Base-by-base conservation (phyloP, 1,140 invertebrate species). In the Pogonomyrmex barbatus region DNA sequence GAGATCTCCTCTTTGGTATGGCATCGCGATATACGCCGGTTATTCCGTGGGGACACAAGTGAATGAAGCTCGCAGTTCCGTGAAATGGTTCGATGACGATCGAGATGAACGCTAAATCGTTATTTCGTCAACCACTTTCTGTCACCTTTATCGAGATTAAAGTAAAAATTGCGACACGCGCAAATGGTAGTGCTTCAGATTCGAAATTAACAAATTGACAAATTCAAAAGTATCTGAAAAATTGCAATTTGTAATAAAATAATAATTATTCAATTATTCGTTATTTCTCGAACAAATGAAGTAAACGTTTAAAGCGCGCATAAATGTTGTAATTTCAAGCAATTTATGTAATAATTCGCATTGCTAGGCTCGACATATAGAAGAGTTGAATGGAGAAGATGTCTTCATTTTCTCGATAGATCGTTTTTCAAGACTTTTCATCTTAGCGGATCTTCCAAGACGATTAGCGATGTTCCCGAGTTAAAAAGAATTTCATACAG, bases 401-500 rank as follows among this genome's bases (percentile, higher is more conserved):
- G 58, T 42, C 42, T 33, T 50, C 76, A 47, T 75, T 82, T 86
- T 39, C 54, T 76, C 68, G 30, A 68, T 82, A 45, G 73, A 77
- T 71, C 39, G 39, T 63, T 10, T 50, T 56, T 87, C 52, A 52
- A 52, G 60, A 71, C 30, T 33, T 60, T 42, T 86, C 68, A 77
- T 87, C 39, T 85, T 58, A 79, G 50, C 60, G 60, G 42, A n/a
- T 56, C 45, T 73, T 58, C 87, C 47, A 50, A 88, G 77, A 79
- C 73, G 58, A 89, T 89, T 89, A 89, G 76, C 79, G 45, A 85
- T 85, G 71, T 65, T 24, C 6, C n/a, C 33, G 73, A 63, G 63
- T 78, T 89, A 88, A 87, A 79, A 87, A 62, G 58, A 58, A 75
- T 87, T 77, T 88, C 86, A 60, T 81, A 73, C 65, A 84, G 79